phyloP scores from a whole-genome alignment of 2,888 invertebrate species.

The Carterocephalus palaemon region DNA sequence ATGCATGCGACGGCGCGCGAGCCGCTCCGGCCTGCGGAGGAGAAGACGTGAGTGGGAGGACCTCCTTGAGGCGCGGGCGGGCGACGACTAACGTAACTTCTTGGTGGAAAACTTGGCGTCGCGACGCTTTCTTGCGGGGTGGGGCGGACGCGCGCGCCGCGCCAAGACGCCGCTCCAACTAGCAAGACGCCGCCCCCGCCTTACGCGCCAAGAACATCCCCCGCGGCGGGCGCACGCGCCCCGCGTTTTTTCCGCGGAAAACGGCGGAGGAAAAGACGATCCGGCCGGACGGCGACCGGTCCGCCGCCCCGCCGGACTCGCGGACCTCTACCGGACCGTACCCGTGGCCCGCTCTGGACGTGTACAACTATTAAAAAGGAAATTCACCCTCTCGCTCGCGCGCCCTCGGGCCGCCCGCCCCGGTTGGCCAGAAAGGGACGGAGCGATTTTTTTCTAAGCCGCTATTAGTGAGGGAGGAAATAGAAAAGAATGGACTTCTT shows the following conservation, averaged over 20 bases:
- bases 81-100: slow-evolving; percentile 75
- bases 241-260: slow-evolving; percentile 77
- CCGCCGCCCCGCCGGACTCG: slow-evolving; percentile 36
- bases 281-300: slow-evolving; percentile 49
- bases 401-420: slow-evolving; percentile 63
- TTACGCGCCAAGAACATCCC: slow-evolving; percentile 78
- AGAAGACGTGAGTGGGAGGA: slow-evolving; percentile 44
- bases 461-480: slow-evolving; percentile 75
- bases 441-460: slow-evolving; percentile 75
- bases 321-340: slow-evolving; percentile 41
- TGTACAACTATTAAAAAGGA: slow-evolving; percentile 75
- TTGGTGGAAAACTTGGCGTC: slow-evolving; percentile 79
- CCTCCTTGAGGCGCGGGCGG: slow-evolving; percentile 78
- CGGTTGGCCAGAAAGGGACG: slow-evolving; percentile 63
- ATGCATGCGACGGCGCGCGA: slow-evolving; percentile 62
- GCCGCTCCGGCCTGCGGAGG: slow-evolving; percentile 47
- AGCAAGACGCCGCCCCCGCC: slow-evolving; percentile 79
- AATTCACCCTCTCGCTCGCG: slow-evolving; percentile 69
- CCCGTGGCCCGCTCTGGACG: too few species aligned
- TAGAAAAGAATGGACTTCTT: slow-evolving; percentile 77
- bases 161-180: slow-evolving; percentile 78
- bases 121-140: slow-evolving; percentile 77
- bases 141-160: slow-evolving; percentile 76
- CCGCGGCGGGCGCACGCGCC: slow-evolving; percentile 76
- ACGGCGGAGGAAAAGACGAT: slow-evolving; percentile 76